Evolutionary conservation across 2,797 vertebrate species (phyloP), one percentile per base, ranked within the genome.

Genomic region (Lepus oiostolus): DNA sequence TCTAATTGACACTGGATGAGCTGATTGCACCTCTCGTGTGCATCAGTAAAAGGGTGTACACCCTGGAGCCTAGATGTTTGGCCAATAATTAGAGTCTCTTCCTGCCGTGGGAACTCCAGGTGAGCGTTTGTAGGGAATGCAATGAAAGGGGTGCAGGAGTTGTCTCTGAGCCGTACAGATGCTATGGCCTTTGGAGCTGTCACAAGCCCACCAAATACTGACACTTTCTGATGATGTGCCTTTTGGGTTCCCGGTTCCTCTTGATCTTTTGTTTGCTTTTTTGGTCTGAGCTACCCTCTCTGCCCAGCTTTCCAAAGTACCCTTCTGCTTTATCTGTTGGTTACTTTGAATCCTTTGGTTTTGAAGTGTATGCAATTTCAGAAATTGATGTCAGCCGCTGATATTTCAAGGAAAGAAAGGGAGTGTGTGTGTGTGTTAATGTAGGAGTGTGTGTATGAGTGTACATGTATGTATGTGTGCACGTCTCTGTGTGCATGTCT

Each of bases 131-230:
- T 67, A 74, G 86, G 80, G 30, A 19, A 42, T 35, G 5, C 67
- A 93, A 35, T 6, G 17, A 84, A 50, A 75, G 5, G 0, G 63
- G 24, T 80, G 9, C 22, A 1, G 30, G 21, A 5, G 38, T 65
- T 88, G 91, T 91, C 54, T 87, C 75, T 95, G 76, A 85, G 65
- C 35, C 75, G 28, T 17, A 35, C 30, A 75, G 68, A 84, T 26
- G 62, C 7, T 54, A 81, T 81, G 62, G 22, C 22, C 84, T 91
- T 90, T 52, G 32, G 63, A 93, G 85, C 32, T 7, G 4, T 35
- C 16, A 35, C 35, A 88, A 91, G 65, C 26, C n/a, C 7, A 32
- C 17, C 58, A 42, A 87, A 74, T 70, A 50, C 60, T 65, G 72
- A 90, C 85, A 68, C 62, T 32, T 76, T 65, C 89, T 79, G 72